A percentile compares a stretch with the other conserved stretches of the same genome.
Conservation (phyloP, 37 sponge, comb jelly and placozoan species). For the Diacarnus erythraeanus region DNA sequence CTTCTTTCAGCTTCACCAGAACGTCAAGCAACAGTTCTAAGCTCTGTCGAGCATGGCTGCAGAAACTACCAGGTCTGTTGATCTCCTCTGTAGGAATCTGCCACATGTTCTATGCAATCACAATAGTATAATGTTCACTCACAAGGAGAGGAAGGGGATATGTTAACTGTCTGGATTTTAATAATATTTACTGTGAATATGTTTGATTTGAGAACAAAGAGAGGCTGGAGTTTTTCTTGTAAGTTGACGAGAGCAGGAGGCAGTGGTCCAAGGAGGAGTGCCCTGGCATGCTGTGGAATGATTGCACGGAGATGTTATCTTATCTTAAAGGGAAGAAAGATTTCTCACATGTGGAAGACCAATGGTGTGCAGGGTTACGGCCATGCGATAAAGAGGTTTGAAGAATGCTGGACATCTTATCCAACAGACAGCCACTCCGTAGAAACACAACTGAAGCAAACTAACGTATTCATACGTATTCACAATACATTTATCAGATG, state of each 20-base stretch:
- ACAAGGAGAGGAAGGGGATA: too few relatives aligned
- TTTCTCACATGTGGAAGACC: conserved; percentile 9
- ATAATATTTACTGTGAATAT: conserved; percentile 58
- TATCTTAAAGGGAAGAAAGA: neutral
- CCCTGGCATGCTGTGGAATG: conserved; percentile 32
- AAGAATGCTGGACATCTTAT: conserved; percentile 64
- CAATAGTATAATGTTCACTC: too few relatives aligned
- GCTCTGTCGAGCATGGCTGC: conserved; percentile 47
- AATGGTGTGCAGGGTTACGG: conserved; percentile 9
- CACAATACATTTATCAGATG: too few relatives aligned
- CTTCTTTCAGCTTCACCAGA: conserved; percentile 14
- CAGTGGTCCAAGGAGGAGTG: conserved; percentile 56
- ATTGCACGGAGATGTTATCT: neutral
- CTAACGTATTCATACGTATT: neutral
- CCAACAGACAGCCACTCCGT: conserved; percentile 44
- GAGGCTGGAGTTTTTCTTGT: conserved; percentile 61
- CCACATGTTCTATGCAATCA: conserved; percentile 60
- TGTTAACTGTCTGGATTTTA: neutral
- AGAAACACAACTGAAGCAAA: conserved; percentile 32
- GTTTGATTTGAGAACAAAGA: conserved; percentile 56
- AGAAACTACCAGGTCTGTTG: conserved; percentile 67
- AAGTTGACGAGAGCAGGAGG: conserved; percentile 22
- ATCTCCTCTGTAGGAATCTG: conserved; percentile 58
- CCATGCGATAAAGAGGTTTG: conserved; percentile 63
- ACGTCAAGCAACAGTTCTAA: conserved; percentile 35